phyloP scores from a whole-genome alignment of 2,113 vertebrate species.

The Rhabdornis inornatus region DNA sequence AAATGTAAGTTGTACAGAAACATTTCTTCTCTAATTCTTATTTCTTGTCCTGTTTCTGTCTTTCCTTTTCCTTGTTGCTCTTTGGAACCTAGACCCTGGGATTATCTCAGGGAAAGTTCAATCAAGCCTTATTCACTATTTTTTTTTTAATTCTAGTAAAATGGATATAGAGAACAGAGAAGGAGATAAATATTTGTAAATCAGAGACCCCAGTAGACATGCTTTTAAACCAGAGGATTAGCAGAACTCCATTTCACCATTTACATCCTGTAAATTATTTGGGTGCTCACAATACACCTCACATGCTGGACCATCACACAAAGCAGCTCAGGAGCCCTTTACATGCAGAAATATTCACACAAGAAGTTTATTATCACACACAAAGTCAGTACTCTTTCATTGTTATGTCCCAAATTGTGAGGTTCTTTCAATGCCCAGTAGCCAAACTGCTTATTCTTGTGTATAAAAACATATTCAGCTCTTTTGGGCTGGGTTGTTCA shows the following conservation, averaged over 20 bases:
- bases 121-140: not conserved
- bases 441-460: not conserved
- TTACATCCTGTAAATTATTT: not conserved
- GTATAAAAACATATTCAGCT: not conserved
- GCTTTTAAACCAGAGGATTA: not conserved
- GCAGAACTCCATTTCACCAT: not conserved
- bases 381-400: not conserved
- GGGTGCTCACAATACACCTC: not conserved
- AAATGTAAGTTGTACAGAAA: not conserved
- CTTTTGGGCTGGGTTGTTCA: not conserved
- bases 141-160: not conserved
- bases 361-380: not conserved
- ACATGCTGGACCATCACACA: not conserved
- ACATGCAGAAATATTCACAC: not conserved
- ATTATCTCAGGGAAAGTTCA: not conserved
- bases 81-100: not conserved
- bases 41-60: not conserved
- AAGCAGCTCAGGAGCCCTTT: not conserved
- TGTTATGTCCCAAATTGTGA: not conserved
- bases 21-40: not conserved
- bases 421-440: not conserved
- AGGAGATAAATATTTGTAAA: not conserved
- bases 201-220: not conserved
- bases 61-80: not conserved
- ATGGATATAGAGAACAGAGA: not conserved